These are phyloP conservation scores for Chaetura pelagica DNA, from an alignment of 2,113 vertebrate genomes.

Conservation along the genomic window DNA sequence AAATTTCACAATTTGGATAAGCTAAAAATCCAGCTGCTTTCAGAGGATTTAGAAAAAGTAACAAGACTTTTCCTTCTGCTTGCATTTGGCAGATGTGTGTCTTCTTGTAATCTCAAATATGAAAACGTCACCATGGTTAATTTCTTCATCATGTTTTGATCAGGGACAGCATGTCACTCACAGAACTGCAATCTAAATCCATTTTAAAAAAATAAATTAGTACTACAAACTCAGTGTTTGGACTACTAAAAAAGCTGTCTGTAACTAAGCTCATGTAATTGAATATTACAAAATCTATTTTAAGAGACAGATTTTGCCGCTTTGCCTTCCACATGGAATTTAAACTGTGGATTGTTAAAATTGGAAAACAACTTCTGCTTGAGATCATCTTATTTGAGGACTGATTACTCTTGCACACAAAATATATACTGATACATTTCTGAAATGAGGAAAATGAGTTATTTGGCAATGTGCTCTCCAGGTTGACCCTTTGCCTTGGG, in stretches of 20 bases:
- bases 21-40: slow-evolving; percentile 47
- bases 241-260: background rate
- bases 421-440: background rate
- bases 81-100: background rate
- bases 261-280: background rate
- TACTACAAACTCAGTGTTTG: background rate
- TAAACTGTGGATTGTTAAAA: background rate
- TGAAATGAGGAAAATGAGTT: background rate
- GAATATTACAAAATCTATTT: background rate
- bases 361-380: background rate
- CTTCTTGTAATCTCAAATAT: slow-evolving; percentile 20
- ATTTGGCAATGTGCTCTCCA: background rate
- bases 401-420: background rate
- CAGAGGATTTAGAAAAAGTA: slow-evolving; percentile 53
- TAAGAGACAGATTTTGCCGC: background rate
- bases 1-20: slow-evolving; percentile 29
- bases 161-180: background rate
- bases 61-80: slow-evolving; percentile 31
- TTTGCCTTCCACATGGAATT: background rate
- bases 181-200: slow-evolving; percentile 8
- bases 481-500: background rate
- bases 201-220: background rate
- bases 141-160: slow-evolving; percentile 1
- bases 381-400: background rate
- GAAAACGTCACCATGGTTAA: background rate